Base-by-base conservation (phyloP, 1,140 invertebrate species). In the Diprion similis region DNA sequence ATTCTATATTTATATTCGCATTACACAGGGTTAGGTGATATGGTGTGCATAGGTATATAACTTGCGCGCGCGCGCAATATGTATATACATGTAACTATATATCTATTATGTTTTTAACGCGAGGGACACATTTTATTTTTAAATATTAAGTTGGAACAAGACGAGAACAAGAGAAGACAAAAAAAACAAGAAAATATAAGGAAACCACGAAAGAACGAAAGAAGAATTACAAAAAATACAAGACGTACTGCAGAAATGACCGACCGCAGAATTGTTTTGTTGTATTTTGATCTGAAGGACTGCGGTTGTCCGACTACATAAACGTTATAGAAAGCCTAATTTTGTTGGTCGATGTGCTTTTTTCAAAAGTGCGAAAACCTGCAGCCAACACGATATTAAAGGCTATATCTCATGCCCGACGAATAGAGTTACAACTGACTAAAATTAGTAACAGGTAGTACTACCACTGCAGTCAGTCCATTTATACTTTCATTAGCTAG, bases 151-250 rank as follows among this genome's bases (percentile, higher is more conserved):
- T 17, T 37, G 48, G 24, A 51, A 47, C 15, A 51, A 68, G 46
- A 65, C 68, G 71, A 75, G 10, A 51, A 75, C 11, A 13, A 68
- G 66, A 24, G 66, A 47, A 74, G 70, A 69, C 8, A 76, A 45
- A 74, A 37, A 66, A 66, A n/a, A 45, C 74, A 45, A 67, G n/a
- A 73, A 10, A 7, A 51, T 6, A 13, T 10, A 66, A 68, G 65
- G 13, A 64, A 71, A 67, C 15, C 11, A 19, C 51, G 9, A 72
- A 37, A 68, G n/a, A 69, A 71, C 19, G 66, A 46, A 17, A 70
- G 18, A 69, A 75, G 65, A 67, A 71, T 46, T 68, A 18, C 65
- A 66, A 68, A 46, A 70, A 37, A 37, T 37, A 37, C 24, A 37
- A 6, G 1, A 37, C 6, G 24, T 37, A 37, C 24, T 37, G 24